Conservation (phyloP, 1,140 invertebrate species). For the Parapsyche elsis region DNA sequence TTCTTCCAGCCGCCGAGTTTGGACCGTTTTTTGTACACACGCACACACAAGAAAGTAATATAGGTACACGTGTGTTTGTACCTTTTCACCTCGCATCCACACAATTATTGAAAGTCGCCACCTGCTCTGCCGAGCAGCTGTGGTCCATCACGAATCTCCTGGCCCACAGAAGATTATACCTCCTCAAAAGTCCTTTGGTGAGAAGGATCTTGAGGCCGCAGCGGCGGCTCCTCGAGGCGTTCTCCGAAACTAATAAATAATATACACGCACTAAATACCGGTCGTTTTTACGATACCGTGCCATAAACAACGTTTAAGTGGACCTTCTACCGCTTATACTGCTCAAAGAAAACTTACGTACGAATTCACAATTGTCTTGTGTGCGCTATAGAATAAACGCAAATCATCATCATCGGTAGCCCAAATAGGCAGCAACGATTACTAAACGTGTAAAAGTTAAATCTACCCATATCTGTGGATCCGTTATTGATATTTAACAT, state of each 20-base stretch:
- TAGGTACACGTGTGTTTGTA: background rate
- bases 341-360: background rate
- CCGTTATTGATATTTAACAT: too few species aligned
- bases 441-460: too few species aligned
- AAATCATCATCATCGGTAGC: too few species aligned
- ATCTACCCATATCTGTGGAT: too few species aligned
- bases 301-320: slow-evolving; percentile 14
- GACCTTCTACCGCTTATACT: background rate
- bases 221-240: slow-evolving; percentile 4
- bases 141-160: slow-evolving; percentile 19
- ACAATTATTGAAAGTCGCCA: slow-evolving; percentile 38
- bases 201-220: background rate
- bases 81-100: slow-evolving; percentile 30
- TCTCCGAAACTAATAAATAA: slow-evolving; percentile 9
- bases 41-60: background rate
- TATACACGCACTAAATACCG: background rate
- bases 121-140: slow-evolving; percentile 23
- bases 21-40: slow-evolving; percentile 37
- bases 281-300: slow-evolving; percentile 1
- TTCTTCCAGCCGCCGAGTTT: slow-evolving; percentile 36
- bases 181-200: background rate
- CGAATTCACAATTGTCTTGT: too few species aligned
- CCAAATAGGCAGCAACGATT: too few species aligned
- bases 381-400: too few species aligned
- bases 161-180: slow-evolving; percentile 10